Conservation (phyloP, 2,797 vertebrate species). For the Anguilla pacifica region DNA sequence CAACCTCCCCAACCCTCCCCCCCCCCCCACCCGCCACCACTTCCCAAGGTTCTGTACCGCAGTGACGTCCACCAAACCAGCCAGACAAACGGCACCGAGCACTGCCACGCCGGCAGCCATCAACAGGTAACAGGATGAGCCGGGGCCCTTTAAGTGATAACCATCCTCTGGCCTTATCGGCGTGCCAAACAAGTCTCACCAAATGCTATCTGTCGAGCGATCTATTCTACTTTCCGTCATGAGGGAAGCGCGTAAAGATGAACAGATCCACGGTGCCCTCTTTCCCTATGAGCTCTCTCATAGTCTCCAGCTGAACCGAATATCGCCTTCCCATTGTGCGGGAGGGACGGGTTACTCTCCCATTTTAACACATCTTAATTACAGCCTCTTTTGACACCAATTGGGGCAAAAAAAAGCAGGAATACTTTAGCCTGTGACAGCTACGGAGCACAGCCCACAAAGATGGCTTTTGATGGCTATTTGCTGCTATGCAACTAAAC, state of each 20-base stretch:
- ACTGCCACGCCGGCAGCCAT: slow-evolving; percentile 57
- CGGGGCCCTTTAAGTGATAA: slow-evolving; percentile 73
- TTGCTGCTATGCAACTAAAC: slow-evolving; percentile 73
- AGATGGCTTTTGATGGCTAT: slow-evolving; percentile 75
- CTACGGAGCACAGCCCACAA: slow-evolving; percentile 52
- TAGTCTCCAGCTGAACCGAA: slow-evolving; percentile 38
- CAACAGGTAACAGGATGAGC: slow-evolving; percentile 64
- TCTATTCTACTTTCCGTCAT: slow-evolving; percentile 72
- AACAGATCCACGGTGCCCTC: slow-evolving; percentile 20
- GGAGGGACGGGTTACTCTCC: slow-evolving; percentile 36
- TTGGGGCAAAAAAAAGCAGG: slow-evolving; percentile 30
- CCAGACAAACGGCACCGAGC: slow-evolving; percentile 64
- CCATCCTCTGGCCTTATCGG: slow-evolving; percentile 74
- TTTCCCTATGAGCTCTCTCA: slow-evolving; percentile 4
- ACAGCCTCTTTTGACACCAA: slow-evolving; percentile 51
- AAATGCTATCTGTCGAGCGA: slow-evolving; percentile 69
- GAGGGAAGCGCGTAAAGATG: slow-evolving; percentile 36
- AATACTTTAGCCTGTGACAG: slow-evolving; percentile 54
- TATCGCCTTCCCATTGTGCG: slow-evolving; percentile 34
- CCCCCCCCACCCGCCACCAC: slow-evolving; percentile 31
- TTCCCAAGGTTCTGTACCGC: slow-evolving; percentile 6
- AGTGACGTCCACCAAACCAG: slow-evolving; percentile 58
- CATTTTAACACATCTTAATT: slow-evolving; percentile 65
- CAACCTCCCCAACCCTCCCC: slow-evolving; percentile 64
- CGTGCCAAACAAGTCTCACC: slow-evolving; percentile 75